Conservation (phyloP, 2,888 invertebrate species). For the Thecophora atra region DNA sequence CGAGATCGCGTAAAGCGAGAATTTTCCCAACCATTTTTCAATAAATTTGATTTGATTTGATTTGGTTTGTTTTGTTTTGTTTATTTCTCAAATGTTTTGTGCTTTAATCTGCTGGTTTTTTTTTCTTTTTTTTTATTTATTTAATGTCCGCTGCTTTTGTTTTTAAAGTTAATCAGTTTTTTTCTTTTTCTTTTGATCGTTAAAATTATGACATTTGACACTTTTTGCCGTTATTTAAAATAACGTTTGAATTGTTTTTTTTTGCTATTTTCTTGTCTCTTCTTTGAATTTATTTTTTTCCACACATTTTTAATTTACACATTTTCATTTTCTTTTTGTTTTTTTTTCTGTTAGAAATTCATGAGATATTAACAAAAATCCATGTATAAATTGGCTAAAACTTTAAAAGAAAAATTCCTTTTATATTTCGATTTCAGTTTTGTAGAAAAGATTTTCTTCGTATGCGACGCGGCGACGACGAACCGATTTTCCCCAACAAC, state of each 20-base stretch:
- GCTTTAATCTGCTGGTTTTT: no score
- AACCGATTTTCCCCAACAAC: slow-evolving; percentile 23
- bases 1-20: slow-evolving; percentile 63
- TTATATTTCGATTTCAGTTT: neutral
- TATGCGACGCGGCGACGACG: slow-evolving; percentile 11
- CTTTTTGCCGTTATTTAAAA: no score
- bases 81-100: neutral
- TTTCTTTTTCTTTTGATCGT: no score
- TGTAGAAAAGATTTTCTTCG: neutral
- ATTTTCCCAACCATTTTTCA: slow-evolving; percentile 66
- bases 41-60: slow-evolving; percentile 1
- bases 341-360: no score
- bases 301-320: neutral
- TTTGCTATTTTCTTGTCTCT: neutral
- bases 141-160: no score
- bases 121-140: no score
- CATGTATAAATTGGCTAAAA: neutral
- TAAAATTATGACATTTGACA: no score
- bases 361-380: neutral
- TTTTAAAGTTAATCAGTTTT: no score
- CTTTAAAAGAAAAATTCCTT: neutral
- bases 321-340: neutral
- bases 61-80: slow-evolving; percentile 5
- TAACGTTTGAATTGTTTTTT: neutral
- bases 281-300: neutral